Conservation (phyloP, 2,113 vertebrate genomes). For the Patagioenas fasciata region DNA sequence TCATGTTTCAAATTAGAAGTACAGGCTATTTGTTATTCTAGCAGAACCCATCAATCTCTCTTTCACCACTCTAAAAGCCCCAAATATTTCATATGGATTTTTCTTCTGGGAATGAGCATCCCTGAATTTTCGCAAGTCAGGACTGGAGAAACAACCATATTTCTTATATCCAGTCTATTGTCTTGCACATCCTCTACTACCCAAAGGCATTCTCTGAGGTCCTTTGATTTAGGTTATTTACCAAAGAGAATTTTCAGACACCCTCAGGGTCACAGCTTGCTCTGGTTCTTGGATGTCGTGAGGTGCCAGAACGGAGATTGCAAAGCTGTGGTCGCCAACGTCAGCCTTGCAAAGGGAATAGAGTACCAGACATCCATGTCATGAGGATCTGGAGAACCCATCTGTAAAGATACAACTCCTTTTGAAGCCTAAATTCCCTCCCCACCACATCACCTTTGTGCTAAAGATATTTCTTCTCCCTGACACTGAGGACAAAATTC, state of each 20-base stretch:
- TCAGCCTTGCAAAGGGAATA: not conserved
- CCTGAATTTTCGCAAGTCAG: not conserved
- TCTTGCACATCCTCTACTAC: not conserved
- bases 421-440: not conserved
- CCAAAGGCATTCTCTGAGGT: not conserved
- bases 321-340: not conserved
- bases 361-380: not conserved
- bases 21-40: not conserved
- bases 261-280: not conserved
- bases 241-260: not conserved
- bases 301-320: not conserved
- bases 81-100: not conserved
- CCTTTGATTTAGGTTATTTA: not conserved
- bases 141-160: not conserved
- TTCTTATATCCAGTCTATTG: not conserved
- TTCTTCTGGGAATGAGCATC: not conserved
- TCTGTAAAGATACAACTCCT: not conserved
- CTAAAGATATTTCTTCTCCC: not conserved
- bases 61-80: not conserved
- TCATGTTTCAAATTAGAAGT: not conserved
- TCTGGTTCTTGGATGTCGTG: not conserved
- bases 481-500: not conserved
- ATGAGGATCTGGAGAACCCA: not conserved
- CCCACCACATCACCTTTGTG: not conserved
- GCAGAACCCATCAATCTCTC: not conserved